A percentile compares a stretch with the other conserved stretches of the same genome.
These are phyloP conservation scores for Drosophila prosaltans DNA, from an alignment of 1,140 invertebrate species.

Conservation along the genomic window DNA sequence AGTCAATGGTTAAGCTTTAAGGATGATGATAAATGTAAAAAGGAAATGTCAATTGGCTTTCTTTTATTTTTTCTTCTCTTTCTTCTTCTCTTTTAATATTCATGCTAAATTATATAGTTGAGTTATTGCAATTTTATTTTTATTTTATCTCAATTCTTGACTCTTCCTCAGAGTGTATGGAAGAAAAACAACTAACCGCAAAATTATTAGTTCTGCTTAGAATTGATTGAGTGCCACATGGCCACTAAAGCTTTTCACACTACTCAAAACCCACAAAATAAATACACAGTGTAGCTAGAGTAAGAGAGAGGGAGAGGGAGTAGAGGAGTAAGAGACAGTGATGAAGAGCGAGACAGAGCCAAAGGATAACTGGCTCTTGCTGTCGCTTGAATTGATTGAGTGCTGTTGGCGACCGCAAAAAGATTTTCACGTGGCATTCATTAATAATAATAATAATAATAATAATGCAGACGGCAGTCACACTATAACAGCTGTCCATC, in stretches of 20 bases:
- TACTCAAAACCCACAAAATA: background rate
- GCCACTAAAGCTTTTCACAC: constrained; percentile 16
- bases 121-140: background rate
- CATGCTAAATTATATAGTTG: background rate
- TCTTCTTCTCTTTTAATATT: background rate
- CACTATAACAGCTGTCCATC: background rate
- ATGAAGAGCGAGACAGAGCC: background rate
- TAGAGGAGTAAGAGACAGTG: background rate
- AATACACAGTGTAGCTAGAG: background rate
- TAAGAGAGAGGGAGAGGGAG: background rate
- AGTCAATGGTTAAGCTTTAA: background rate
- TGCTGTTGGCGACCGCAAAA: constrained; percentile 64
- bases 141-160: too few species aligned
- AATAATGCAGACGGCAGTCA: constrained; percentile 57
- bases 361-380: background rate
- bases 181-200: constrained; percentile 1
- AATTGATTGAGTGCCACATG: constrained; percentile 20
- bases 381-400: constrained; percentile 66
- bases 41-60: background rate
- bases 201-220: constrained; percentile 19
- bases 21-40: background rate
- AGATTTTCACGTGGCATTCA: constrained; percentile 80
- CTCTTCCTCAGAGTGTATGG: too few species aligned
- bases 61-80: background rate
- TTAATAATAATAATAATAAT: constrained; percentile 64